Evolutionary conservation across 2,797 vertebrate species (phyloP).

Genomic region (Neopelma chrysocephalum): DNA sequence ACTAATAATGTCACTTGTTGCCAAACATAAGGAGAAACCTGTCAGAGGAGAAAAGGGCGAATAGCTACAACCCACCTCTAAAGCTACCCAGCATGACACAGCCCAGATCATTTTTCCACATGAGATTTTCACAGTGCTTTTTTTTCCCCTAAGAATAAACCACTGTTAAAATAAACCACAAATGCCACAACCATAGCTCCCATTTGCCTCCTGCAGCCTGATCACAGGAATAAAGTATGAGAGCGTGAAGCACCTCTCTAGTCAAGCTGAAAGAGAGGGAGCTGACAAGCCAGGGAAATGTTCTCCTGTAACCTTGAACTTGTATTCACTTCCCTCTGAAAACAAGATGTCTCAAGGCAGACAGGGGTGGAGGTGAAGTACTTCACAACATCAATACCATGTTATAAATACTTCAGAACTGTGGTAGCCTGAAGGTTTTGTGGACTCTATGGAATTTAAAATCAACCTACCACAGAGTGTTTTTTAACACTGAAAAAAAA

Average conservation of each 20-base stretch:
- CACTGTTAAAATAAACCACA: slow-evolving; percentile 37
- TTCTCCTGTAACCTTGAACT: slow-evolving; percentile 72
- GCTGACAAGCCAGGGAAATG: slow-evolving; percentile 69
- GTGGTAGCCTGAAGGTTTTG: slow-evolving; percentile 71
- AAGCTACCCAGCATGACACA: background rate
- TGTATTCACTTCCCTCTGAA: slow-evolving; percentile 71
- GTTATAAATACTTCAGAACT: slow-evolving; percentile 69
- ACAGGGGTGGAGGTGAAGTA: slow-evolving; percentile 60
- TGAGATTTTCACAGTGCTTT: background rate
- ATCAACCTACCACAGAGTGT: background rate
- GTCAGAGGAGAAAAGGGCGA: background rate
- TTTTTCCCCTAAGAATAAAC: background rate
- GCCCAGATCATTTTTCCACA: background rate
- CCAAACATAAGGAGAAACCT: background rate
- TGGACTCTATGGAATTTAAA: slow-evolving; percentile 56
- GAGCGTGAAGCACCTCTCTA: slow-evolving; percentile 63
- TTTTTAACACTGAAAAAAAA: background rate
- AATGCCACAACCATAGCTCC: slow-evolving; percentile 4
- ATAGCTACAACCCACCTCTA: background rate
- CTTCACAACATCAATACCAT: slow-evolving; percentile 61
- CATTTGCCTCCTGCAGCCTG: slow-evolving; percentile 67
- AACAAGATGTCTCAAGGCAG: slow-evolving; percentile 70
- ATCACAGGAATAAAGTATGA: slow-evolving; percentile 69
- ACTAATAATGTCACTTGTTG: slow-evolving; percentile 24
- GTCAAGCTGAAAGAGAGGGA: slow-evolving; percentile 63